These are phyloP conservation scores for Eurypyga helias DNA, from an alignment of 2,113 vertebrate species.

Conservation along the genomic window DNA sequence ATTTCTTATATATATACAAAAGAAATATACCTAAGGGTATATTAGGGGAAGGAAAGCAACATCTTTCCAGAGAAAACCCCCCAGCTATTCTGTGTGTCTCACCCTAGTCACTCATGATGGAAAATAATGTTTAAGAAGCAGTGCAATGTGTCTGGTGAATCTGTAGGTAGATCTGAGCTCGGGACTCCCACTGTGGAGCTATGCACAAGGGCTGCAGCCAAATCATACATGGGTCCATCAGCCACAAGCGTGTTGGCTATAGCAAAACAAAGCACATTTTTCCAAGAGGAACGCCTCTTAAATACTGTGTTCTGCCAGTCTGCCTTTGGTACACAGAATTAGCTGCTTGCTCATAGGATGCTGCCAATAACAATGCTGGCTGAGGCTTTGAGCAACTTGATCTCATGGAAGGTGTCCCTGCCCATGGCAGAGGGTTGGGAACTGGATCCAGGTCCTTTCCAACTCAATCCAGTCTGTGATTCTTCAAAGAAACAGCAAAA, in stretches of 20 bases:
- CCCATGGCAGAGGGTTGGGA: no score
- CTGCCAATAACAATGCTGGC: not conserved
- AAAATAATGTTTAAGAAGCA: not conserved
- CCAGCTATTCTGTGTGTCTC: not conserved
- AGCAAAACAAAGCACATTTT: not conserved
- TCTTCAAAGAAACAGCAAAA: not conserved
- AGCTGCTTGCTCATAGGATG: not conserved
- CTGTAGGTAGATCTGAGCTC: not conserved
- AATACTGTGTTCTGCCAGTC: not conserved
- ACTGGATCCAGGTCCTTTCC: no score
- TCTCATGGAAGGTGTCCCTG: no score
- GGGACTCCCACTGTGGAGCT: fast-evolving
- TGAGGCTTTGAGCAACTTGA: no score
- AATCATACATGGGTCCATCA: not conserved
- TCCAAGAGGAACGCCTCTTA: not conserved
- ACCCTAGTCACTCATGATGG: not conserved
- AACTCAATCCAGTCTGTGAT: no score
- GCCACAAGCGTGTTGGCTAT: fast-evolving
- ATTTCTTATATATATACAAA: not conserved
- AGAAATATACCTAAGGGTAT: not conserved
- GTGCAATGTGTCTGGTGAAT: not conserved
- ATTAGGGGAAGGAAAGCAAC: not conserved
- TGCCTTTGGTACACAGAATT: not conserved
- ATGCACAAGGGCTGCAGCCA: not conserved
- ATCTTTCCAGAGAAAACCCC: not conserved